These are phyloP conservation scores for Lasioglossum vierecki DNA, from an alignment of 2,888 invertebrate genomes.

Conservation along the genomic window DNA sequence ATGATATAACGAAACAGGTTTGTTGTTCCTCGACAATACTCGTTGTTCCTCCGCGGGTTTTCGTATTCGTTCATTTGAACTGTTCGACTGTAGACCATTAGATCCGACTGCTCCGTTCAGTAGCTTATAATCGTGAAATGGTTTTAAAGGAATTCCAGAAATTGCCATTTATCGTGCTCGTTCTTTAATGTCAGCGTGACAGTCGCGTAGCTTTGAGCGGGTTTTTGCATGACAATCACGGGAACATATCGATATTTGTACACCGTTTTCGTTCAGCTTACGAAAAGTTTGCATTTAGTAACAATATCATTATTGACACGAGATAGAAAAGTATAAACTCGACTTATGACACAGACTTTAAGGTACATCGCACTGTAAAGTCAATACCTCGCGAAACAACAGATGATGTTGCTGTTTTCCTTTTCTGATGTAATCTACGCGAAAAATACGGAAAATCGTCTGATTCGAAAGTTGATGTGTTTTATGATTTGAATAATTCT, in stretches of 20 bases:
- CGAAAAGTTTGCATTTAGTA: constrained; percentile 10
- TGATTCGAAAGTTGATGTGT: not conserved
- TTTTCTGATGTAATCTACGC: not conserved
- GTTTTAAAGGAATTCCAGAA: constrained; percentile 11
- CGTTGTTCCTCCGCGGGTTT: not conserved
- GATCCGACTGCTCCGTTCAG: constrained; percentile 19
- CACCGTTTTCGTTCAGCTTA: not conserved
- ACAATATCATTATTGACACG: constrained; percentile 9
- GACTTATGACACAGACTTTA: not conserved
- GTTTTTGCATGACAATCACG: not conserved
- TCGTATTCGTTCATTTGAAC: constrained; percentile 40
- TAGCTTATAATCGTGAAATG: constrained; percentile 28
- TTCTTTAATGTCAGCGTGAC: not conserved
- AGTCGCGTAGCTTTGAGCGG: not conserved
- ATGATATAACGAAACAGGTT: constrained; percentile 71
- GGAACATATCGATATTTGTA: constrained; percentile 10
- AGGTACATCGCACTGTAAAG: not conserved
- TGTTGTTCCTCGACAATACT: constrained; percentile 20
- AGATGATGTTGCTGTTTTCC: not conserved
- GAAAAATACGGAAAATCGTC: not conserved
- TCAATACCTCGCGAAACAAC: not conserved
- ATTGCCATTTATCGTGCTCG: constrained; percentile 1
- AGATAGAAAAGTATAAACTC: constrained; percentile 1
- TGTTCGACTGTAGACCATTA: constrained; percentile 46
- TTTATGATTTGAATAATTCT: not conserved